phyloP scores from a whole-genome alignment of 2,113 vertebrate species.

The Zonotrichia leucophrys region DNA sequence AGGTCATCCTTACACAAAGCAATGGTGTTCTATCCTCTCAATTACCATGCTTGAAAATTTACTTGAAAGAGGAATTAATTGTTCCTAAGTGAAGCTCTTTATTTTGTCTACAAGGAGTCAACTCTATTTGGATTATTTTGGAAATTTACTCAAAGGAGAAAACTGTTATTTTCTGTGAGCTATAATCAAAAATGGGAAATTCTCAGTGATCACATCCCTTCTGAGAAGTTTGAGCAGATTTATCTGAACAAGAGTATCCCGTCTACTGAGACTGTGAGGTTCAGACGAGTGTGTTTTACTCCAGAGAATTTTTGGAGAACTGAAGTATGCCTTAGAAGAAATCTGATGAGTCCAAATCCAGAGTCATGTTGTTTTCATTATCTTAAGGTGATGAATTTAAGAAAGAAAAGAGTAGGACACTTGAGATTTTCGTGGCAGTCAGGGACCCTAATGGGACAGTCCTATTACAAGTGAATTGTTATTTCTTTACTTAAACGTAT shows the following conservation, averaged over 20 bases:
- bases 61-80: not conserved
- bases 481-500: constrained; percentile 66
- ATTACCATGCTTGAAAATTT: not conserved
- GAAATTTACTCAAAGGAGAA: not conserved
- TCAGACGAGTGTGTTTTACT: not conserved
- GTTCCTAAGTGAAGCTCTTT: not conserved
- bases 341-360: not conserved
- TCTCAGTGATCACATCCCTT: not conserved
- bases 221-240: not conserved
- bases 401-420: constrained; percentile 12
- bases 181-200: not conserved
- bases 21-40: not conserved
- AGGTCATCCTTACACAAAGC: not conserved
- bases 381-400: not conserved
- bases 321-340: not conserved
- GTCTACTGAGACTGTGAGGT: not conserved
- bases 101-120: not conserved
- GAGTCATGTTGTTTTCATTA: not conserved
- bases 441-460: constrained; percentile 78
- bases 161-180: not conserved
- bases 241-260: not conserved
- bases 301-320: not conserved
- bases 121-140: not conserved
- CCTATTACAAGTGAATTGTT: constrained; percentile 77
- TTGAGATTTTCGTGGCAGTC: constrained; percentile 37